Conservation (phyloP, 2,797 vertebrate genomes). For the Pipistrellus kuhlii region DNA sequence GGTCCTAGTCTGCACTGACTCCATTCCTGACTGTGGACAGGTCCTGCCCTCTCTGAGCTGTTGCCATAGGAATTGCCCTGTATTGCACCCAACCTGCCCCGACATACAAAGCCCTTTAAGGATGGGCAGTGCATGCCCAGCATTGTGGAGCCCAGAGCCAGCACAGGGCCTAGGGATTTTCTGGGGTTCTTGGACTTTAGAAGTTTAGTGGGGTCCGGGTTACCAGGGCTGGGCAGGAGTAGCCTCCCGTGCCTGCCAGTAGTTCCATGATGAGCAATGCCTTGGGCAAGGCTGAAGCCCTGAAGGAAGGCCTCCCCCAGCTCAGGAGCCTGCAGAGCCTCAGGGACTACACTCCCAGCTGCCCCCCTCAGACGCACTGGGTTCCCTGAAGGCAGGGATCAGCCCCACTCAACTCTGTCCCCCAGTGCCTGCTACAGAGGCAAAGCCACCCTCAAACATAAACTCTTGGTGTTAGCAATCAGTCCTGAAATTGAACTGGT, state of each 20-base stretch:
- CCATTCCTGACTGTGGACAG: background rate
- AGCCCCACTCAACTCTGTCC: background rate
- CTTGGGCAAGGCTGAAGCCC: background rate
- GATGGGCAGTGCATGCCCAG: background rate
- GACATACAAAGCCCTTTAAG: background rate
- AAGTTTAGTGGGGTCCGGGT: background rate
- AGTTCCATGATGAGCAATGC: background rate
- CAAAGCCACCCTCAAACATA: background rate
- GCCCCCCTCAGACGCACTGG: no score
- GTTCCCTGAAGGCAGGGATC: background rate
- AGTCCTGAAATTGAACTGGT: background rate
- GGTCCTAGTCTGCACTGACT: background rate
- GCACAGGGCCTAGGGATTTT: background rate
- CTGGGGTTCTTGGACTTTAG: background rate
- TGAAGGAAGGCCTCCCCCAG: background rate
- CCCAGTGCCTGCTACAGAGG: background rate
- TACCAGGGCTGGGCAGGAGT: background rate
- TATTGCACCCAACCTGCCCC: background rate
- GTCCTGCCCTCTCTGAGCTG: background rate
- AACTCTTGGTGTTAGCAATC: background rate
- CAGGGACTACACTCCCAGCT: background rate
- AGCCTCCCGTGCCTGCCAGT: background rate
- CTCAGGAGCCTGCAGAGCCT: background rate
- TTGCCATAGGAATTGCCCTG: background rate
- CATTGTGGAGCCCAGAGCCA: background rate